Percentiles rank a stretch among this genome's conserved stretches.
phyloP scores from a whole-genome alignment of 92 coral and sea anemone genomes.

The Actinernus sp. region DNA sequence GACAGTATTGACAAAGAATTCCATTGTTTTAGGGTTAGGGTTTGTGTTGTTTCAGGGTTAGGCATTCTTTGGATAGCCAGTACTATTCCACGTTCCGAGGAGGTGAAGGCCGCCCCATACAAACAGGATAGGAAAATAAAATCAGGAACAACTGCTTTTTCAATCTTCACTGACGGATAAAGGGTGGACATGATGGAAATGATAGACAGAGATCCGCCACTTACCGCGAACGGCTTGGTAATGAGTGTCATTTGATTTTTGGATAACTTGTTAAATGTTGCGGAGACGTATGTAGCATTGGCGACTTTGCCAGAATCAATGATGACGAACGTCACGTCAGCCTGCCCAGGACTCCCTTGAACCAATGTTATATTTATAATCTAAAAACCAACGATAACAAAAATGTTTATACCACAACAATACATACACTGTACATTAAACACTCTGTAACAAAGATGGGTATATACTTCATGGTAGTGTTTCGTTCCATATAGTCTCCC shows the following conservation, averaged over 20 bases:
- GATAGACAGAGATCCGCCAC: slow-evolving; percentile 9
- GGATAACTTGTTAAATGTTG: slow-evolving; percentile 71
- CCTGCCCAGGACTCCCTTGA: slow-evolving; percentile 18
- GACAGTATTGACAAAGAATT: too few species aligned
- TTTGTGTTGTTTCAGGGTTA: too few species aligned
- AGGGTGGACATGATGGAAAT: background rate
- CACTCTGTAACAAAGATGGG: background rate
- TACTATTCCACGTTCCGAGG: too few species aligned
- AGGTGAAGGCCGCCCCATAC: too few species aligned
- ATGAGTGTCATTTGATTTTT: slow-evolving; percentile 72
- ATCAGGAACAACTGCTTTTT: too few species aligned
- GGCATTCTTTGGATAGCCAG: too few species aligned
- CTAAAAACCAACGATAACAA: slow-evolving; percentile 19
- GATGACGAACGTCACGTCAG: slow-evolving; percentile 87
- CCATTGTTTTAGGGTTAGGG: too few species aligned
- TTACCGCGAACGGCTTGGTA: slow-evolving; percentile 80
- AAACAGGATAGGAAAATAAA: too few species aligned
- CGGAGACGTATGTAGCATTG: slow-evolving; percentile 67
- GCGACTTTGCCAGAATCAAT: slow-evolving; percentile 83
- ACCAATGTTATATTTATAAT: slow-evolving; percentile 64
- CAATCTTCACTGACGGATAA: too few species aligned
- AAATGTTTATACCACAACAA: slow-evolving; percentile 1
- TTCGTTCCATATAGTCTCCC: too few species aligned
- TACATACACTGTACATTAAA: too few species aligned
- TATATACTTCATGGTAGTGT: too few species aligned